phyloP scores from a whole-genome alignment of 2,888 invertebrate genomes.

The Dastarcus helophoroides region DNA sequence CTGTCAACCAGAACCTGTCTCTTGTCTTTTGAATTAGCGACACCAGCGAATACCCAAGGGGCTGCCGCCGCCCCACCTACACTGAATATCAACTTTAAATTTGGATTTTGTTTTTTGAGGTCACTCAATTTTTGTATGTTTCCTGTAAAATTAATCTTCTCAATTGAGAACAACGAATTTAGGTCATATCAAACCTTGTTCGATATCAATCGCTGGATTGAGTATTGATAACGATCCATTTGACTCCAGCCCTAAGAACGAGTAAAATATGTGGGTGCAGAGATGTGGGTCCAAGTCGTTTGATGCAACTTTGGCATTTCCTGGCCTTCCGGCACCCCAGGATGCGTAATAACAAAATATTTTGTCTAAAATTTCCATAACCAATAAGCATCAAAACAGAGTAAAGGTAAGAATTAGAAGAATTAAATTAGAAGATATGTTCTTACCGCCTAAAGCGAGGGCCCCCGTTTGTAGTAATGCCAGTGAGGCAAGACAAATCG shows the following conservation, averaged over 20 bases:
- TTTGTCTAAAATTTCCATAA: no score
- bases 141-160: constrained; percentile 6
- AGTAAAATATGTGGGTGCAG: constrained; percentile 81
- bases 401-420: no score
- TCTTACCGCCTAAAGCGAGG: no score
- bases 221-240: no score
- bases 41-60: constrained; percentile 72
- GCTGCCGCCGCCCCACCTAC: constrained; percentile 89
- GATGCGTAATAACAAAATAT: constrained; percentile 59
- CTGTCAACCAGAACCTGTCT: constrained; percentile 6
- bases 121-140: constrained; percentile 64
- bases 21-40: constrained; percentile 53
- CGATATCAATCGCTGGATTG: no score
- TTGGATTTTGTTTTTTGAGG: constrained; percentile 55
- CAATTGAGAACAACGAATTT: no score
- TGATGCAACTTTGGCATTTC: constrained; percentile 65
- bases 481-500: no score
- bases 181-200: no score
- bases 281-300: constrained; percentile 71
- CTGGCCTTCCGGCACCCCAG: constrained; percentile 79
- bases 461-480: no score
- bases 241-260: constrained; percentile 81
- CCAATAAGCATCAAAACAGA: no score
- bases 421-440: no score
- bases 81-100: constrained; percentile 66